phyloP scores from a whole-genome alignment of 1,140 invertebrate genomes.

The Mylabris phalerata region DNA sequence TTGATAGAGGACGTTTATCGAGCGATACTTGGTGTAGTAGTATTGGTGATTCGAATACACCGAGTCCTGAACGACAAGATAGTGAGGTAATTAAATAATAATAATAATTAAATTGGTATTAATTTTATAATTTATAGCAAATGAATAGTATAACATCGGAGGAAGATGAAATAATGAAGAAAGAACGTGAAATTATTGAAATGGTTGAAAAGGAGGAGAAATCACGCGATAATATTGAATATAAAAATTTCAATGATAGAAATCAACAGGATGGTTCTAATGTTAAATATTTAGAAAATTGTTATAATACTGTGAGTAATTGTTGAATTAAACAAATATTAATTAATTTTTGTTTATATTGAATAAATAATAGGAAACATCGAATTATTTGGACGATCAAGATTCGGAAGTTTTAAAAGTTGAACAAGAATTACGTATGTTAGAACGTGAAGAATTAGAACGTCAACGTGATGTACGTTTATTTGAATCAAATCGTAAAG shows the following conservation, averaged over 20 bases:
- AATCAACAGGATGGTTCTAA: not conserved
- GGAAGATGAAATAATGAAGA: constrained; percentile 65
- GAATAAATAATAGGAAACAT: constrained; percentile 15
- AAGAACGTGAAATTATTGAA: constrained; percentile 65
- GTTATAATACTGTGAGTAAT: not conserved
- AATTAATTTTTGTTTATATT: too few species aligned
- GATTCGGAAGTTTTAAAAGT: constrained; percentile 64
- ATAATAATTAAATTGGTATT: not conserved
- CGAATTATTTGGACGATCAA: constrained; percentile 33
- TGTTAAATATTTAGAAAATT: constrained; percentile 1
- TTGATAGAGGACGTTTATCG: constrained; percentile 51
- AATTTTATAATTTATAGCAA: constrained; percentile 25
- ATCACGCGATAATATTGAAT: constrained; percentile 30
- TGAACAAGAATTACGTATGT: constrained; percentile 65
- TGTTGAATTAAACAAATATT: too few species aligned
- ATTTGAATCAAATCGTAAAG: constrained; percentile 52
- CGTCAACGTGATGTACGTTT: constrained; percentile 63
- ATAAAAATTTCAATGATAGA: constrained; percentile 1
- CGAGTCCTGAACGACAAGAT: constrained; percentile 69
- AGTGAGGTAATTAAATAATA: constrained; percentile 48
- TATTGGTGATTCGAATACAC: constrained; percentile 52
- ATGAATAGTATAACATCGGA: constrained; percentile 47
- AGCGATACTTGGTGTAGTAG: constrained; percentile 55
- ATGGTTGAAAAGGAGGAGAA: constrained; percentile 60
- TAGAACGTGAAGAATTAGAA: constrained; percentile 71